Evolutionary conservation across 2,797 vertebrate species (phyloP).

Genomic region (Peromyscus attwateri): DNA sequence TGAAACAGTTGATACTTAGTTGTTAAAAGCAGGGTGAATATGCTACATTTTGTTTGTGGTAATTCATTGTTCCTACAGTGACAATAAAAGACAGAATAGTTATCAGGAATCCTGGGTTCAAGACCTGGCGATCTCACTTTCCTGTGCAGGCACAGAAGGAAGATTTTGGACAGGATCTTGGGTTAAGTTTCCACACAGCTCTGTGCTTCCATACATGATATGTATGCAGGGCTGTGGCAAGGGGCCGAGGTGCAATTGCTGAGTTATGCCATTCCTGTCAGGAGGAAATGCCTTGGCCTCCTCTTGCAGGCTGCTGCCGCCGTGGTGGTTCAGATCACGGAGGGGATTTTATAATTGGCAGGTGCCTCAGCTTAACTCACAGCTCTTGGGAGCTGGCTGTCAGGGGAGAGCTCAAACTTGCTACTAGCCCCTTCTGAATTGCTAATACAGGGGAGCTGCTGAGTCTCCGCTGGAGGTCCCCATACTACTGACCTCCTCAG

Average conservation of each 20-base stretch:
- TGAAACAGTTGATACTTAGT: neutral
- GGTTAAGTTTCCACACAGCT: neutral
- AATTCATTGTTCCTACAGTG: neutral
- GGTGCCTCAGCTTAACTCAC: constrained; percentile 60
- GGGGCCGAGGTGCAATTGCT: neutral
- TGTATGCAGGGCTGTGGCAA: neutral
- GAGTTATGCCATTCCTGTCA: constrained; percentile 22
- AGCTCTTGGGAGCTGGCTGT: constrained; percentile 65
- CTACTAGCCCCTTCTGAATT: constrained; percentile 56
- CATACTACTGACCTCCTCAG: constrained; percentile 16
- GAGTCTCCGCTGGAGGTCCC: neutral
- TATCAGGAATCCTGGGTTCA: neutral
- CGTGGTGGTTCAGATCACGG: neutral
- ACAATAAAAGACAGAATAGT: neutral
- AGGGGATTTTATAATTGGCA: constrained; percentile 66
- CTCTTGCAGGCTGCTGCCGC: neutral
- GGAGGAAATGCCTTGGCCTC: constrained; percentile 33
- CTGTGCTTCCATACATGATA: neutral
- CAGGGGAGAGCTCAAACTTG: constrained; percentile 40
- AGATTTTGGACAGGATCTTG: neutral
- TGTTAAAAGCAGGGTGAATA: neutral
- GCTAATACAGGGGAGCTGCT: neutral
- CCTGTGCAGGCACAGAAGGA: neutral
- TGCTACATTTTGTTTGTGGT: neutral
- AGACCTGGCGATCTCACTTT: neutral